Conservation (phyloP, 2,113 vertebrate species). For the Protobothrops flavoviridis region DNA sequence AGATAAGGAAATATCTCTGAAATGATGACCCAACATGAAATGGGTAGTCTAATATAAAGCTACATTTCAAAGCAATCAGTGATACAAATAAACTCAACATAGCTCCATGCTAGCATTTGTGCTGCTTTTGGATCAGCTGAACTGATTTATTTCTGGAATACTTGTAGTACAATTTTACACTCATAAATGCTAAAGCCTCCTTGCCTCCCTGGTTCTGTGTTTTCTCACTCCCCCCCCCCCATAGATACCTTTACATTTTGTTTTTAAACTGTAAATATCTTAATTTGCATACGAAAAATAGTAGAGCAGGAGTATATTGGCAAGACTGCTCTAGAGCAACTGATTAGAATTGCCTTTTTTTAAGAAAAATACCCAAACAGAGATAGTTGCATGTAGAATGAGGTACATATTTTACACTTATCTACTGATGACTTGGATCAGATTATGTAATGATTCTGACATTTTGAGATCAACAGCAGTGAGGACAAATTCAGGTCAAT, state of each 20-base stretch:
- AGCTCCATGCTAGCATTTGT: neutral
- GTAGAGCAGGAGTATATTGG: neutral
- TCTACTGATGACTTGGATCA: neutral
- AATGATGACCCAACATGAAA: neutral
- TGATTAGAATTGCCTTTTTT: neutral
- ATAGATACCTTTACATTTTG: neutral
- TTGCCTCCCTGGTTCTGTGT: neutral
- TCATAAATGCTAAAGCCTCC: neutral
- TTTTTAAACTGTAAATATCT: neutral
- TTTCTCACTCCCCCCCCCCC: fast-evolving
- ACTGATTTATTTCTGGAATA: neutral
- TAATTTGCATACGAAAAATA: neutral
- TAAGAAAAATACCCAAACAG: neutral
- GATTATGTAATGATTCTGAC: neutral
- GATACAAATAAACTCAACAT: neutral
- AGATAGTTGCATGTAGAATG: neutral
- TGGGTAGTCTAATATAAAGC: fast-evolving
- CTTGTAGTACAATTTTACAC: neutral
- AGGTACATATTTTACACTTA: neutral
- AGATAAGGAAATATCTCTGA: neutral
- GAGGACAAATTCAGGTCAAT: neutral
- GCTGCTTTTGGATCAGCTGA: neutral
- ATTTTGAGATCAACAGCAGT: neutral
- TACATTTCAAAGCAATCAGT: fast-evolving
- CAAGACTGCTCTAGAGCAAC: neutral